Evolutionary conservation across 1,140 invertebrate genomes (phyloP), one percentile per base, ranked within the genome.

Genomic region (Eriosoma lanigerum): DNA sequence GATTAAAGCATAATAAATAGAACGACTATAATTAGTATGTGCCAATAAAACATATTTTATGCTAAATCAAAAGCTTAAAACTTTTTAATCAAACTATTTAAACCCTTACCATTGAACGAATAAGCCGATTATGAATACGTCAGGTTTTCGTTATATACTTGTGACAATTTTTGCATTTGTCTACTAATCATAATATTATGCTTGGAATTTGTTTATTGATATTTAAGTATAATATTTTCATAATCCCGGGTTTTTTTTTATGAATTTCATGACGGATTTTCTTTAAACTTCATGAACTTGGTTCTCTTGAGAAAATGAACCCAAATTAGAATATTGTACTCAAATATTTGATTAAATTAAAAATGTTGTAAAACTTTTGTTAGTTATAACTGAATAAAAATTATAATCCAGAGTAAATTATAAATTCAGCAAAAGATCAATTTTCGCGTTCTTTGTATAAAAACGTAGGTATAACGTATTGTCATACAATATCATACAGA

Each of bases 291-390:
- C 32, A 24, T 19, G 26, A 62, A 62, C 26, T 62, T 10, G 10
- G 12, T 19, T 38, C 62, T 29, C 62, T 9, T n/a, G 29, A 21
- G 64, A 68, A 6, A 6, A 19, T 12, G 29, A 21, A 15, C 62
- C 2, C 21, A 66, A 66, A 38, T 21, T 29, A 66, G 21, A 44
- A 66, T 21, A 38, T n/a, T 1, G 6, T 9, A 9, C n/a, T 68
- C 21, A 21, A 15, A 24, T 46, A 68, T 46, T 68, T 21, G n/a
- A 66, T 68, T 46, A 24, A 68, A 68, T 68, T 46, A 68, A 46
- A 68, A 68, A 24, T 21, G 13, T 6, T 15, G n/a, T 24, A 21
- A 15, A 68, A 46, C 38, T 68, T 68, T 68, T n/a, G 62, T 38
- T n/a, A 17, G 19, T 19, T 19, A n/a, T 38, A 38, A 64, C 58